Conservation (phyloP, 2,797 vertebrate species). For the Muscicapa comitata region DNA sequence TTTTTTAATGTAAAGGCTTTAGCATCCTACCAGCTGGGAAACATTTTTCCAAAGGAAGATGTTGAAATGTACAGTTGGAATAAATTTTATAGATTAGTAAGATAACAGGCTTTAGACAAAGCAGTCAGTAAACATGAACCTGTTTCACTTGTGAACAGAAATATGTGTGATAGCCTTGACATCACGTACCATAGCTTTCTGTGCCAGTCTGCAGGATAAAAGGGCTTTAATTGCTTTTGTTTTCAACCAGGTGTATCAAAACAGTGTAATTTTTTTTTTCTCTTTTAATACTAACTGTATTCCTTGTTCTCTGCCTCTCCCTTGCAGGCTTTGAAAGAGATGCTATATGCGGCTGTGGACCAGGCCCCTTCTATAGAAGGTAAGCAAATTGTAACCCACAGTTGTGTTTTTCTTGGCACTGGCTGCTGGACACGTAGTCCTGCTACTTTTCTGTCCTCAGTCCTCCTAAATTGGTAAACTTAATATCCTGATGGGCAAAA, state of each 20-base stretch:
- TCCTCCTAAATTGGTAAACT: constrained; percentile 50
- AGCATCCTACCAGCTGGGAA: background rate
- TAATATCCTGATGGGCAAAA: constrained; percentile 16
- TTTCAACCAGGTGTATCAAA: background rate
- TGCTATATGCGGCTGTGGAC: constrained; percentile 97
- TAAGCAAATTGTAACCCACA: constrained; percentile 67
- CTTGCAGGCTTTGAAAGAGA: constrained; percentile 94
- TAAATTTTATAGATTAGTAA: background rate
- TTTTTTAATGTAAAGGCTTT: background rate
- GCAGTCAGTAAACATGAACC: background rate
- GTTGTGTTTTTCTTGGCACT: constrained; percentile 28
- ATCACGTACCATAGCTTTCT: background rate
- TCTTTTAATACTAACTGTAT: background rate
- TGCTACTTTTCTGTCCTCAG: background rate
- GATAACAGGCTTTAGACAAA: background rate
- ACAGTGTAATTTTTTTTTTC: background rate
- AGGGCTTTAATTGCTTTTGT: constrained; percentile 35
- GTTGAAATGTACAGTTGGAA: background rate
- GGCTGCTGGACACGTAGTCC: background rate
- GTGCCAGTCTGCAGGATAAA: constrained; percentile 19
- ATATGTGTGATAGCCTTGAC: background rate
- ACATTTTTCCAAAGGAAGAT: background rate
- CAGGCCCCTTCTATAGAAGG: constrained; percentile 98
- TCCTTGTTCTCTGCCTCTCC: constrained; percentile 45
- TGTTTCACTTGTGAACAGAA: background rate